phyloP scores from a whole-genome alignment of 2,888 invertebrate genomes.

The Chydorus sphaericus region DNA sequence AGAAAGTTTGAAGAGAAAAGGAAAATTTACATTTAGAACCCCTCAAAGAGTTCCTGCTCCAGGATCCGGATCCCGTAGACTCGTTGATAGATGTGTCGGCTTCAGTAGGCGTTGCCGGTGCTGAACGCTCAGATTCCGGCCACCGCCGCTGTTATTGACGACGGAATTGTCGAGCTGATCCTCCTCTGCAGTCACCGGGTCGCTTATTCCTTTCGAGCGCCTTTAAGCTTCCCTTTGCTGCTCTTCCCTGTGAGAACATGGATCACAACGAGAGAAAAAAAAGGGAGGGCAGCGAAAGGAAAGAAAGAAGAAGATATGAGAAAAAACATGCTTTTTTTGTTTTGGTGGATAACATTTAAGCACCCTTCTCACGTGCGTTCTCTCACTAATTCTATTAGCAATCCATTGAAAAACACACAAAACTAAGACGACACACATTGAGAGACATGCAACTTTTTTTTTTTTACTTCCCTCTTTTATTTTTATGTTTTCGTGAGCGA shows the following conservation, averaged over 20 bases:
- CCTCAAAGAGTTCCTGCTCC: conserved; percentile 49
- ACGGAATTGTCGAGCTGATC: neutral
- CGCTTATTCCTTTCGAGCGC: neutral
- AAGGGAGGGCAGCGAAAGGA: conserved; percentile 8
- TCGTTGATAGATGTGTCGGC: conserved; percentile 21
- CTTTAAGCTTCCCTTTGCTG: conserved; percentile 23
- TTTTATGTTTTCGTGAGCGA: neutral
- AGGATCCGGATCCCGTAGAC: conserved; percentile 36
- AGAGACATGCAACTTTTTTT: conserved; percentile 13
- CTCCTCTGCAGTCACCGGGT: neutral
- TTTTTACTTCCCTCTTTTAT: neutral
- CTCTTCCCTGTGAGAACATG: conserved; percentile 41
- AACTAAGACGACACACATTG: conserved; percentile 19
- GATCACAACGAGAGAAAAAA: conserved; percentile 4
- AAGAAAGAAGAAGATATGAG: neutral
- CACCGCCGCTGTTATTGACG: no score
- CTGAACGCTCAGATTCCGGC: no score
- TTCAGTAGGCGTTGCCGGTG: conserved; percentile 30
- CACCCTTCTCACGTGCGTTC: no score
- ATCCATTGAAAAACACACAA: conserved; percentile 13
- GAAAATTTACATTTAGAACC: conserved; percentile 61
- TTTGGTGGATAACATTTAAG: no score
- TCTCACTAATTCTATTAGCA: no score
- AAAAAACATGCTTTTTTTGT: no score
- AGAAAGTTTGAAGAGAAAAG: neutral